Base-by-base conservation (phyloP, 2,113 vertebrate genomes). In the Peucedramus taeniatus region DNA sequence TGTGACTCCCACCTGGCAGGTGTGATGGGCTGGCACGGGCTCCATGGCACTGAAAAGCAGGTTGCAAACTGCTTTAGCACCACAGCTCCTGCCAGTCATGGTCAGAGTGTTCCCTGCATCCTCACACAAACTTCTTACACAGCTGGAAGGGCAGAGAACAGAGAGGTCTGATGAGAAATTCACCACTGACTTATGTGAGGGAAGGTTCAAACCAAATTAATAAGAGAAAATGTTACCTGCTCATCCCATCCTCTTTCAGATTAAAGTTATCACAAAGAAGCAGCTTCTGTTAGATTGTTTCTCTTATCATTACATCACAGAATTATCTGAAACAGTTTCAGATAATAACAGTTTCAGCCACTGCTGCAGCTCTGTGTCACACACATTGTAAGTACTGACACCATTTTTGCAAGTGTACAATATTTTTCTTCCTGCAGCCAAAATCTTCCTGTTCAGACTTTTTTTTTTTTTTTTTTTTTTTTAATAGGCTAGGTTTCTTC, bases 211-310 rank as follows among this genome's bases (percentile, higher is more conserved):
- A 92, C 60, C 31, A 51, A 18, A 40, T 66, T 57, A 35, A 6
- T 89, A 24, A 27, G 27, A 59, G 44, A 87, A 94, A 92, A 87
- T 85, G 14, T 31, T 86, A 33, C 37, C 56, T 84, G 37, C 22
- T 60, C 4, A 24, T 49, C 54, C 54, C 30, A 0, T 56, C 64
- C 40, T 87, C 50, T n/a, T 63, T 89, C 85, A 89, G 53, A 81
- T 57, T 90, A 61, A 63, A 95, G 76, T 93, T 97, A 66, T 97
- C 93, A 76, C 56, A 33, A 79, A 87, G 83, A 93, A 74, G 39
- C 83, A 96, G 69, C 33, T 97, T 65, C 72, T 63, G 47, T 11
- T 91, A 76, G 74, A 49, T 83, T 77, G 51, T 79, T 85, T 65
- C 6, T 0, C 33, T 87, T 89, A 75, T 91, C 70, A 4, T 42